phyloP scores from a whole-genome alignment of 2,888 invertebrate species.

The Nudaria mundana region DNA sequence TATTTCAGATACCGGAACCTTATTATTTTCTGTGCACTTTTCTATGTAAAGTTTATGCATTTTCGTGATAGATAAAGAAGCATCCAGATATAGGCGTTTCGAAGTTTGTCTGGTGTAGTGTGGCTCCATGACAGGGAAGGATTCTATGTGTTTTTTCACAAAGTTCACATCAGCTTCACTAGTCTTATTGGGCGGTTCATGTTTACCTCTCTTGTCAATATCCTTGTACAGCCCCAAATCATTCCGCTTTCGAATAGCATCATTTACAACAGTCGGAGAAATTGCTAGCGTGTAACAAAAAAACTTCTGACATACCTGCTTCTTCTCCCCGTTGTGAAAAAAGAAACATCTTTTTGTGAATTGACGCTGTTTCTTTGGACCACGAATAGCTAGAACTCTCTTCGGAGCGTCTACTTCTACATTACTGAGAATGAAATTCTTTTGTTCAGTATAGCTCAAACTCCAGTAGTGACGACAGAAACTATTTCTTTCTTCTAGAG shows the following conservation, averaged over 20 bases:
- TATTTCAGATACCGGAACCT: not conserved
- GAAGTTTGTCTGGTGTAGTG: not conserved
- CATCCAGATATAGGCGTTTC: not conserved
- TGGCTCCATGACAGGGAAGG: not conserved
- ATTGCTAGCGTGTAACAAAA: slow-evolving; percentile 18
- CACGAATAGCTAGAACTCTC: not conserved
- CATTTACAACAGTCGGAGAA: slow-evolving; percentile 1
- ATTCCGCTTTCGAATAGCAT: not conserved
- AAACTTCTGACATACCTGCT: slow-evolving; percentile 29
- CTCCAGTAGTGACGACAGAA: not conserved
- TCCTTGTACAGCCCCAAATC: not conserved
- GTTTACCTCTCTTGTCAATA: not conserved
- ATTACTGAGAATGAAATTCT: not conserved
- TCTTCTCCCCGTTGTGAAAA: not conserved
- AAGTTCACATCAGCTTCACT: not conserved
- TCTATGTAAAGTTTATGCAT: not conserved
- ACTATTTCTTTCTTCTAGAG: not conserved
- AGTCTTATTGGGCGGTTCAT: not conserved
- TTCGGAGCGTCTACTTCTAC: not conserved
- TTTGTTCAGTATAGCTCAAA: not conserved
- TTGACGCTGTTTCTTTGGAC: not conserved
- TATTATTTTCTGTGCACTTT: too few species aligned
- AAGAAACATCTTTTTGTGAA: slow-evolving; percentile 3
- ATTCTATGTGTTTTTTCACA: not conserved
- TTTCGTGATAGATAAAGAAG: not conserved